These are phyloP conservation scores for Ericerus pela DNA, from an alignment of 1,140 invertebrate species.

Conservation along the genomic window DNA sequence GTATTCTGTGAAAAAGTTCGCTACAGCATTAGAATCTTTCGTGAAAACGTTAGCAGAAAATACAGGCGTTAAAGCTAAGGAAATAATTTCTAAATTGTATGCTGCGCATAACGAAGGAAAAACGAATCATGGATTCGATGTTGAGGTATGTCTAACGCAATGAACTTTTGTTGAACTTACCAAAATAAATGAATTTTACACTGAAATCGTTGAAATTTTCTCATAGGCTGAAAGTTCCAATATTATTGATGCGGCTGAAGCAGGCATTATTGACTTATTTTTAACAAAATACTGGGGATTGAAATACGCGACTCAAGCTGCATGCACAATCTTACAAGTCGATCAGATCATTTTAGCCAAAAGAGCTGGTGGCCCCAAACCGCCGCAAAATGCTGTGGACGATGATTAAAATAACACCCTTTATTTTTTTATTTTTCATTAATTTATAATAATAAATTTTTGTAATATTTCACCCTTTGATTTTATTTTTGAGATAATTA, in stretches of 20 bases:
- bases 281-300: constrained; percentile 82
- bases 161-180: constrained; percentile 14
- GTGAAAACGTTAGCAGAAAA: constrained; percentile 90
- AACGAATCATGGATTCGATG: constrained; percentile 70
- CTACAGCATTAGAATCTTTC: constrained; percentile 75
- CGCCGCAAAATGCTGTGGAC: constrained; percentile 30
- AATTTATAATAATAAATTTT: no score
- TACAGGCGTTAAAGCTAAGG: constrained; percentile 72
- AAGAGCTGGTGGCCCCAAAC: constrained; percentile 85
- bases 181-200: no score
- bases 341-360: constrained; percentile 99
- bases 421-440: no score
- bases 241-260: constrained; percentile 57
- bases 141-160: constrained; percentile 44
- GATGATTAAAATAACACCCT: constrained; percentile 2
- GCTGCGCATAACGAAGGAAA: constrained; percentile 82
- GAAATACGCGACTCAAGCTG: constrained; percentile 86
- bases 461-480: no score
- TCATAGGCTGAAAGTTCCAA: constrained; percentile 38
- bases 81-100: constrained; percentile 80
- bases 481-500: no score
- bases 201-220: constrained; percentile 15
- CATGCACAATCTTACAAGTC: constrained; percentile 87
- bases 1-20: constrained; percentile 92
- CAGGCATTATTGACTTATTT: constrained; percentile 70